Conservation (phyloP, 2,113 vertebrate genomes). For the Panthera tigris region DNA sequence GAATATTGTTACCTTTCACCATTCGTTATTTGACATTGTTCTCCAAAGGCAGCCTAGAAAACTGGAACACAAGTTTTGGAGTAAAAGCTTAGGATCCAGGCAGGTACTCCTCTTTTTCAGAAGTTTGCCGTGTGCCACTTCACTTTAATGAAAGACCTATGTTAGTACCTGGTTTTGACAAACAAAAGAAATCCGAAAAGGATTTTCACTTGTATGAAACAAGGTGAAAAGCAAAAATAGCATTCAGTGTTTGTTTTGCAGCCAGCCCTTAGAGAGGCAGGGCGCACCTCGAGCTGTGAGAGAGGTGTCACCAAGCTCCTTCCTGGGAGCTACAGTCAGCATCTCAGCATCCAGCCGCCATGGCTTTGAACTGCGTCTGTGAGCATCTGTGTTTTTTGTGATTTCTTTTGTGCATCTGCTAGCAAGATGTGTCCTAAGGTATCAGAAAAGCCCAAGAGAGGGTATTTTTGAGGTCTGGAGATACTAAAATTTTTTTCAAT, state of each 20-base stretch:
- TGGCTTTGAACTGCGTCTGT: background rate
- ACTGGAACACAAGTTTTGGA: background rate
- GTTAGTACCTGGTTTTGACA: background rate
- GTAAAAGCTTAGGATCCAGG: background rate
- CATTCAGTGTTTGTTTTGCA: background rate
- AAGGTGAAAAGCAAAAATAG: background rate
- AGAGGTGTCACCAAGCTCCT: rapidly evolving
- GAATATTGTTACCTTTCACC: background rate
- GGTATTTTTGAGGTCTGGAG: background rate
- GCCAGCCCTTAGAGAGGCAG: background rate
- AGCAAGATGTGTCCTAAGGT: background rate
- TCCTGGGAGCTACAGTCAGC: background rate
- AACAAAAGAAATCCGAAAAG: background rate
- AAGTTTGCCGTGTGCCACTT: background rate
- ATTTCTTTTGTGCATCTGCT: background rate
- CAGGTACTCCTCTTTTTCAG: background rate
- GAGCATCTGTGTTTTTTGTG: background rate
- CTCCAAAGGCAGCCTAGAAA: background rate
- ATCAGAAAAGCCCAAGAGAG: background rate
- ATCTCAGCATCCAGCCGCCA: rapidly evolving
- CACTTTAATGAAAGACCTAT: background rate
- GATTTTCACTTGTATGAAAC: background rate
- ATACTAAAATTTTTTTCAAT: background rate
- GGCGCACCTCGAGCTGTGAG: rapidly evolving
- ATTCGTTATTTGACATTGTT: background rate